Conservation (phyloP, 2,888 invertebrate genomes). For the Drosophila vallismaia region DNA sequence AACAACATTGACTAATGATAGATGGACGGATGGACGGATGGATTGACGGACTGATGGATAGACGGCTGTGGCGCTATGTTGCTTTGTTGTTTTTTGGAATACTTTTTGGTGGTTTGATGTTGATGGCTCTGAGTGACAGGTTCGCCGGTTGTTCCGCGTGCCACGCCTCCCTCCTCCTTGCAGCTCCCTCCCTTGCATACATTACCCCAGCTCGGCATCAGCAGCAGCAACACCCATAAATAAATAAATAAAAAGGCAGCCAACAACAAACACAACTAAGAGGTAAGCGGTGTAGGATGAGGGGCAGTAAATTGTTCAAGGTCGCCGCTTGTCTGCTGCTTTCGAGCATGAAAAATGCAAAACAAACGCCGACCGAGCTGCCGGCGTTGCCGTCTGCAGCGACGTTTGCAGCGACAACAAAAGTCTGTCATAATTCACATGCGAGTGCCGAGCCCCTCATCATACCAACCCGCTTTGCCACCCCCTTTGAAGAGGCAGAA, state of each 20-base stretch:
- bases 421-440: conserved; percentile 80
- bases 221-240: conserved; percentile 55
- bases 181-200: conserved; percentile 56
- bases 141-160: conserved; percentile 59
- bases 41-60: conserved; percentile 43
- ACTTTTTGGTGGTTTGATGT: conserved; percentile 60
- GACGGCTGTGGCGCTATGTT: conserved; percentile 37
- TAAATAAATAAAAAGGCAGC: conserved; percentile 72
- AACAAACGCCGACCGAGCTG: conserved; percentile 68
- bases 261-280: conserved; percentile 21
- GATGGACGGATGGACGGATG: conserved; percentile 55
- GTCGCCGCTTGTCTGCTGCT: conserved; percentile 81
- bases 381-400: conserved; percentile 37
- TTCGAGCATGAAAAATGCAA: conserved; percentile 78
- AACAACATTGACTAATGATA: conserved; percentile 81
- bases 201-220: conserved; percentile 55
- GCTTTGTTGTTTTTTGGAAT: conserved; percentile 21
- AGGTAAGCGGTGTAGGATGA: not conserved
- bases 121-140: conserved; percentile 74
- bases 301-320: conserved; percentile 78
- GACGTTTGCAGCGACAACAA: conserved; percentile 61
- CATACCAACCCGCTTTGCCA: not conserved
- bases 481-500: conserved; percentile 23
- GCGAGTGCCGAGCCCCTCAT: conserved; percentile 45
- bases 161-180: not conserved